Evolutionary conservation across 1,140 invertebrate species (phyloP).

Genomic region (Drosophila lini): DNA sequence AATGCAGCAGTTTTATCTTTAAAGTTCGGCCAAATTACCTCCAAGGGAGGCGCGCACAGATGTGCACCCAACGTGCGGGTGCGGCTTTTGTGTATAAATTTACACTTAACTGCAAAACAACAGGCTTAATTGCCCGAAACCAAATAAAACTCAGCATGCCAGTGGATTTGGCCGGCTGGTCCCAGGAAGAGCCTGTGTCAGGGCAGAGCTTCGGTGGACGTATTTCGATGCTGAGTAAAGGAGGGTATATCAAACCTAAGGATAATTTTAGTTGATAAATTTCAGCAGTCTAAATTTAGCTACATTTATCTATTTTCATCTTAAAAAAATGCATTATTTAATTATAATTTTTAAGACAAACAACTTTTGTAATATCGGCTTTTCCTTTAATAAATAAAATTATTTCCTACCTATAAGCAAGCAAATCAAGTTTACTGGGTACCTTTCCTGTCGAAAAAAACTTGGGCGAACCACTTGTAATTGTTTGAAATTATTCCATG

Average conservation of each 20-base stretch:
- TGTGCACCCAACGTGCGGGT: constrained; percentile 35
- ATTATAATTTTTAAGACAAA: background rate
- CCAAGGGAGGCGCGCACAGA: constrained; percentile 27
- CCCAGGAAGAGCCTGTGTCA: constrained; percentile 7
- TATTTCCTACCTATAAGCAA: background rate
- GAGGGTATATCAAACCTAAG: background rate
- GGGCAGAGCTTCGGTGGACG: background rate
- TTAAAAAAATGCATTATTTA: too few relatives aligned
- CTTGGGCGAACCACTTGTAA: constrained; percentile 1
- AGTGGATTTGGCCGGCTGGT: constrained; percentile 26
- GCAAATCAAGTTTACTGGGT: background rate
- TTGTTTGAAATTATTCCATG: constrained; percentile 34
- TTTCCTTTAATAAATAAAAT: background rate
- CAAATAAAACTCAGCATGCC: constrained; percentile 65
- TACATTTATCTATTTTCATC: too few relatives aligned
- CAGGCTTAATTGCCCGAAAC: constrained; percentile 77
- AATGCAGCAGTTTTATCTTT: constrained; percentile 44
- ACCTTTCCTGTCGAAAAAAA: background rate
- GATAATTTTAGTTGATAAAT: background rate
- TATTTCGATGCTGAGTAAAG: background rate
- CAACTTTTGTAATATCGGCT: too few relatives aligned
- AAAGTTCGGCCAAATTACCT: constrained; percentile 47
- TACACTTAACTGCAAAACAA: constrained; percentile 76
- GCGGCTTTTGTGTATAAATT: constrained; percentile 55
- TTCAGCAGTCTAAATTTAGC: background rate